phyloP scores from a whole-genome alignment of 2,797 vertebrate genomes.

The Lepus oiostolus region DNA sequence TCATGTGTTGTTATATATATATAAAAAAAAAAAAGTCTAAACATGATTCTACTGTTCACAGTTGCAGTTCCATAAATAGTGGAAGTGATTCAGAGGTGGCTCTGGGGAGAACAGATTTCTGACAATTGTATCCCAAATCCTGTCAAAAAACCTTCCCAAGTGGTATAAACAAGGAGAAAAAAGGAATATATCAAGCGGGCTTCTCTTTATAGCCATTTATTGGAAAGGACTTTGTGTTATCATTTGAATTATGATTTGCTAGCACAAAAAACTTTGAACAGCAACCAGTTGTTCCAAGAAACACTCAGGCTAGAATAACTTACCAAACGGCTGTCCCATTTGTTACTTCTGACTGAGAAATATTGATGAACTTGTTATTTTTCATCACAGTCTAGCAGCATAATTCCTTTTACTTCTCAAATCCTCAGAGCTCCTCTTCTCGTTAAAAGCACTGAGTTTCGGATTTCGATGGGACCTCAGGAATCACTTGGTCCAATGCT shows the following conservation, averaged over 20 bases:
- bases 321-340: slow-evolving; percentile 27
- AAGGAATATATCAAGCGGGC: slow-evolving; percentile 3
- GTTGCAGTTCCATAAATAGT: slow-evolving; percentile 77
- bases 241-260: slow-evolving; percentile 38
- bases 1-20: not conserved
- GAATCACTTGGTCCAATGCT: not conserved
- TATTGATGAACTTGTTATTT: not conserved
- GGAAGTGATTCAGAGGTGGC: slow-evolving; percentile 76
- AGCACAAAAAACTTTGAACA: slow-evolving; percentile 61
- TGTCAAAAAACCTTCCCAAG: slow-evolving; percentile 48
- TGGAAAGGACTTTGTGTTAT: slow-evolving; percentile 18
- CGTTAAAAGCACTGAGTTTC: slow-evolving; percentile 10
- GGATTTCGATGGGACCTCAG: not conserved
- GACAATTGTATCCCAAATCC: slow-evolving; percentile 57
- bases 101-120: slow-evolving; percentile 68
- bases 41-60: slow-evolving; percentile 76
- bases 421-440: not conserved
- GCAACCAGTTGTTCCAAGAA: slow-evolving; percentile 73
- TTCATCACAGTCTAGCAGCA: not conserved
- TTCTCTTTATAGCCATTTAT: slow-evolving; percentile 43
- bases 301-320: slow-evolving; percentile 58
- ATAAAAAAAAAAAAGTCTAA: slow-evolving; percentile 70
- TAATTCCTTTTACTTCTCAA: too few species aligned
- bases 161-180: not conserved
- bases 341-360: slow-evolving; percentile 69